phyloP scores from a whole-genome alignment of 2,113 vertebrate species.

The Scomber scombrus region DNA sequence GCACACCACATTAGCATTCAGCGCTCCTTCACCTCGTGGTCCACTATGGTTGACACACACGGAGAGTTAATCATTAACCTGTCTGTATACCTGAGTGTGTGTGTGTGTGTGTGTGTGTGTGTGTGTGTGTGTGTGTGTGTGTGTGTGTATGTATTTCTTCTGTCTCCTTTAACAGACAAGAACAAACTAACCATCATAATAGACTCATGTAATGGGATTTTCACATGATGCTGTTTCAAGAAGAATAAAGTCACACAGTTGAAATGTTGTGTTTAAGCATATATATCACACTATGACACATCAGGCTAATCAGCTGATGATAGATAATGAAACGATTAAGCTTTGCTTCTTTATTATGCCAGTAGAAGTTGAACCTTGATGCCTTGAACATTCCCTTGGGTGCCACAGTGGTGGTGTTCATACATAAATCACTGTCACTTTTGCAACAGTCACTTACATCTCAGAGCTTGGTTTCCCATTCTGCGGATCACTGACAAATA shows the following conservation, averaged over 20 bases:
- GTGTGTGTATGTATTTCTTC: too few relatives aligned
- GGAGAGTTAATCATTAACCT: conserved; percentile 34
- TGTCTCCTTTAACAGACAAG: too few relatives aligned
- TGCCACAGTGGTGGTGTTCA: background rate
- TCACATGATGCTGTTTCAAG: background rate
- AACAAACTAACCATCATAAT: background rate
- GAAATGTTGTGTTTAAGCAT: background rate
- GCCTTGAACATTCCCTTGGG: conserved; percentile 15
- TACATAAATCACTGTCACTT: conserved; percentile 37
- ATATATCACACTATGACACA: background rate
- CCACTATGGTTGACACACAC: conserved; percentile 16
- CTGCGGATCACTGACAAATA: background rate
- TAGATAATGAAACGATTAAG: background rate
- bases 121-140: too few relatives aligned
- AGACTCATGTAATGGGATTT: background rate
- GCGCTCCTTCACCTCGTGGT: conserved; percentile 17
- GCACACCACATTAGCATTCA: conserved; percentile 42
- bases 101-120: too few relatives aligned
- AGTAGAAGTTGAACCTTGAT: background rate
- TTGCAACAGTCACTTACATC: conserved; percentile 1
- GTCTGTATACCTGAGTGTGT: background rate
- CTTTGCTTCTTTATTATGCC: background rate
- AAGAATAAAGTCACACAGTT: conserved; percentile 5
- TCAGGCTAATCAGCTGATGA: background rate
- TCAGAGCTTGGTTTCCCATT: background rate